Base-by-base conservation (phyloP, 2,888 invertebrate species). In the Rhyacophila evoluta region DNA sequence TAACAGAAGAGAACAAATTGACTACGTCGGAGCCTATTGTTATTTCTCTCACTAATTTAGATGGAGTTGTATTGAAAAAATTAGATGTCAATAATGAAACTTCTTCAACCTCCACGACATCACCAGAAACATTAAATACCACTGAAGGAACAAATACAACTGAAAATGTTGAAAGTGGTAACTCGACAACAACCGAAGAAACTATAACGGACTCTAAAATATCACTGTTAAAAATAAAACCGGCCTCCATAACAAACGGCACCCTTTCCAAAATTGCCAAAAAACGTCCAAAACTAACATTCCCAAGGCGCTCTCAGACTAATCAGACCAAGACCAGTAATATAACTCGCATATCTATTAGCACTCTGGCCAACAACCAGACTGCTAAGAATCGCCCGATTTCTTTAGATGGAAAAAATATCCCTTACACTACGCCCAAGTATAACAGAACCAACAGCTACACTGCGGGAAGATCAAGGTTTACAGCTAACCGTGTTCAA, bases 31-130 rank as follows among this genome's bases (percentile, higher is more conserved):
- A 82, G 83, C 78, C 87, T 86, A 84, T 87, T 84, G 87, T 88
- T 82, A 87, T 88, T 83, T 87, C 87, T 79, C 86, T 88, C 83
- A 86, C 87, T 77, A 87, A 87, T 83, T 84, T 87, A 83, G 88
- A 88, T 83, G 85, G 86, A 84, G 87, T 87, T 80, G 86, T 87
- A 81, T 83, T 87, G 79, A 87, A 87, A 83, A 87, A 87, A 86
- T 80, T 79, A 85, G 55, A 70, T 28, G 29, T 78, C 10, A 38
- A 75, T 69, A 29, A 83, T 81, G n/a, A n/a, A n/a, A 72, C 72
- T 81, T 67, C 84, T 6, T 84, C 84, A 1, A 84, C 84, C 25
- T 83, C 84, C 39, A 83, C 83, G 38, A 12, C 55, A 25, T 8
- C 10, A 0, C 15, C 55, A 1, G 55, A 55, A 55, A 19, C 8